Evolutionary conservation across 30 jellyfish, hydroid and myxozoan species (phyloP).

Genomic region (Rhopilema esculentum): DNA sequence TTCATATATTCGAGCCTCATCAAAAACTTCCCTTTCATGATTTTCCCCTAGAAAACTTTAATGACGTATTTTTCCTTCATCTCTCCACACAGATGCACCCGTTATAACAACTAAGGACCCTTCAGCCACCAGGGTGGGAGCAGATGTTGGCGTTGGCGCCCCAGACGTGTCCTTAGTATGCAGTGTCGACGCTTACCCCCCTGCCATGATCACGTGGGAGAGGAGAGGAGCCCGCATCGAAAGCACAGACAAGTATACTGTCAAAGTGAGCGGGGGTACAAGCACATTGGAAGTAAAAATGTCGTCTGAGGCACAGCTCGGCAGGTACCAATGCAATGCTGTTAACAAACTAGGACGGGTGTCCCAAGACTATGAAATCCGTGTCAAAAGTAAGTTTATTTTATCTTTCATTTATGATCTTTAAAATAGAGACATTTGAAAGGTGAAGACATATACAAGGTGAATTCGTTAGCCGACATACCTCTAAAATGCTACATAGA

Average conservation of each 20-base stretch:
- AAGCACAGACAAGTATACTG: slow-evolving; percentile 64
- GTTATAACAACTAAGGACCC: slow-evolving; percentile 84
- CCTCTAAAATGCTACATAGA: neutral
- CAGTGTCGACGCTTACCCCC: slow-evolving; percentile 81
- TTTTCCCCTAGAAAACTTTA: no score
- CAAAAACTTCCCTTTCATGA: no score
- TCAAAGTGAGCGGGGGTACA: slow-evolving; percentile 42
- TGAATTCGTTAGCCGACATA: no score
- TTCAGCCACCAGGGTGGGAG: slow-evolving; percentile 80
- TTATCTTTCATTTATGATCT: neutral
- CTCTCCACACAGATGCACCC: slow-evolving; percentile 95
- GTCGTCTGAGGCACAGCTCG: slow-evolving; percentile 47
- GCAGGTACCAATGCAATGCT: slow-evolving; percentile 78
- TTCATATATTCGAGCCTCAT: no score
- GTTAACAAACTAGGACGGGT: slow-evolving; percentile 63
- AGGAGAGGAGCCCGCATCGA: slow-evolving; percentile 30
- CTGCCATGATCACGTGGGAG: slow-evolving; percentile 78
- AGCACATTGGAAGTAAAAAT: slow-evolving; percentile 65
- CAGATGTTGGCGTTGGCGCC: slow-evolving; percentile 77
- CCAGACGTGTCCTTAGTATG: slow-evolving; percentile 70
- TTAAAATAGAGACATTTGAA: no score
- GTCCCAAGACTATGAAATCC: slow-evolving; percentile 75
- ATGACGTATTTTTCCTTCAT: no score
- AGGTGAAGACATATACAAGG: no score
- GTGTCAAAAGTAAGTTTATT: slow-evolving; percentile 64